Conservation (phyloP, 2,113 vertebrate species). For the Pontoporia blainvillei region DNA sequence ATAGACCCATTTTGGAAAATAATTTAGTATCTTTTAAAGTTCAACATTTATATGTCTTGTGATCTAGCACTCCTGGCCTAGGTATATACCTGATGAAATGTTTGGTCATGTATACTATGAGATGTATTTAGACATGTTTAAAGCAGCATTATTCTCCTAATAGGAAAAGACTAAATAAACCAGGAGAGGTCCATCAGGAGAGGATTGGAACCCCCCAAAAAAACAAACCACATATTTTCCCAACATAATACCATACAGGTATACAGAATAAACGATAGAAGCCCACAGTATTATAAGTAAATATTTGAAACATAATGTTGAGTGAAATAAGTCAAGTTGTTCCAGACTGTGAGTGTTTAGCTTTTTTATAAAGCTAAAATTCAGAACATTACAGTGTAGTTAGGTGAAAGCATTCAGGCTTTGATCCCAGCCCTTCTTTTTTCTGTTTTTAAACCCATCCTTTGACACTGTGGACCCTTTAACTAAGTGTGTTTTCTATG, state of each 20-base stretch:
- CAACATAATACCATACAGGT: background rate
- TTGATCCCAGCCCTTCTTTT: background rate
- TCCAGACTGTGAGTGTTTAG: background rate
- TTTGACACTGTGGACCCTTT: background rate
- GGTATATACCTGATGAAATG: background rate
- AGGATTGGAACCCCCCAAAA: background rate
- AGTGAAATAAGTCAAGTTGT: background rate
- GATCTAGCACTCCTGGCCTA: background rate
- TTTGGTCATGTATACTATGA: accelerated
- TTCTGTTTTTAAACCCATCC: background rate
- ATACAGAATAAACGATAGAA: background rate
- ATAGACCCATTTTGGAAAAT: background rate
- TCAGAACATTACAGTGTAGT: background rate
- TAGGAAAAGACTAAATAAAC: background rate
- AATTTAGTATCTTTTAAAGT: background rate
- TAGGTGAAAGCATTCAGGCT: background rate
- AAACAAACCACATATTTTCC: background rate
- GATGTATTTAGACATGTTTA: background rate
- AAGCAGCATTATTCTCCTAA: background rate
- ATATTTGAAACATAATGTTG: background rate
- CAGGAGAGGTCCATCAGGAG: background rate
- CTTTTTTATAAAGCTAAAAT: background rate
- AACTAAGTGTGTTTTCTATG: background rate
- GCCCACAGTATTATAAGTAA: background rate
- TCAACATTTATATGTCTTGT: background rate